Conservation (phyloP, 1,140 invertebrate genomes). For the Camponotus pennsylvanicus region DNA sequence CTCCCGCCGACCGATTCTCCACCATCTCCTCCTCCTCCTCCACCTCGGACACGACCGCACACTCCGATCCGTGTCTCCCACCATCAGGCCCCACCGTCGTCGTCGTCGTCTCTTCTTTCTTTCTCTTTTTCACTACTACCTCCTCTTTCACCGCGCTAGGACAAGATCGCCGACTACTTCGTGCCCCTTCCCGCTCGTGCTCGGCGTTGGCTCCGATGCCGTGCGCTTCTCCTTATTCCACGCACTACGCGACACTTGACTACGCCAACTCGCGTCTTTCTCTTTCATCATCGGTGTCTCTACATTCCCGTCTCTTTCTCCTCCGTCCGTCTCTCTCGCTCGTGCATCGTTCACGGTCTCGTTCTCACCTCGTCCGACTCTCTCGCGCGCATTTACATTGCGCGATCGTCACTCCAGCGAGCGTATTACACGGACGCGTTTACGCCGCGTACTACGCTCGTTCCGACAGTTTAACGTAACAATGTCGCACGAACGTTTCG, state of each 20-base stretch:
- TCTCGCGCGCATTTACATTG: conserved; percentile 51
- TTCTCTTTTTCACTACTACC: conserved; percentile 43
- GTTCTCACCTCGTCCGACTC: conserved; percentile 37
- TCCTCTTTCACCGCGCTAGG: conserved; percentile 22
- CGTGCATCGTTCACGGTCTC: background rate
- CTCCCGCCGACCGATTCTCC: conserved; percentile 46
- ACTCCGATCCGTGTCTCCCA: conserved; percentile 64
- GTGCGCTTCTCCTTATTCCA: conserved; percentile 72
- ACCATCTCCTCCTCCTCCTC: conserved; percentile 60
- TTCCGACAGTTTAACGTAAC: conserved; percentile 61
- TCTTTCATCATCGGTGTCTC: conserved; percentile 1
- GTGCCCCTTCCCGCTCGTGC: conserved; percentile 66
- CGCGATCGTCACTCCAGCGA: conserved; percentile 56
- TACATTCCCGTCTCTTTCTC: conserved; percentile 22
- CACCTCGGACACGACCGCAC: conserved; percentile 68
- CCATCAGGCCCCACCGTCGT: conserved; percentile 50
- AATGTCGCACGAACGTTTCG: conserved; percentile 53
- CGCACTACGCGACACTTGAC: conserved; percentile 78
- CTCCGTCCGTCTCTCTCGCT: conserved; percentile 5
- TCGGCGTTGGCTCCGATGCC: conserved; percentile 65
- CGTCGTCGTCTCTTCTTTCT: conserved; percentile 56
- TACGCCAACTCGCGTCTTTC: conserved; percentile 63
- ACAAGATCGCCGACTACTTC: conserved; percentile 70
- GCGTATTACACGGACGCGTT: conserved; percentile 69
- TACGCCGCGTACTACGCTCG: conserved; percentile 65